Evolutionary conservation across 2,888 invertebrate genomes (phyloP).

Genomic region (Chrysolina oricalcia): DNA sequence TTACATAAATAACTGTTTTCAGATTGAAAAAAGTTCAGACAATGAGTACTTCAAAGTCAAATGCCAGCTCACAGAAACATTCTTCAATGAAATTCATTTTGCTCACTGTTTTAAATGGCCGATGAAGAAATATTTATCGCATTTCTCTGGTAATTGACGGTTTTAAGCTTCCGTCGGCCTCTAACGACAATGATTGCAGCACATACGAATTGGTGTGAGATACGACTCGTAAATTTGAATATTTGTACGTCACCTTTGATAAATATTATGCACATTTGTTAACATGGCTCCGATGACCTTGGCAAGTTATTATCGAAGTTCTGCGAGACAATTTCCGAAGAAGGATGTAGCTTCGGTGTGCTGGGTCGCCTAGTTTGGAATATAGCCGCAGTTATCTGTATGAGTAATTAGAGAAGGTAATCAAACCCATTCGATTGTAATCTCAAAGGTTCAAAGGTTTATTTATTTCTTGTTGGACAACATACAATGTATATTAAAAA

Average conservation of each 20-base stretch:
- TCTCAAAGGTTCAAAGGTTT: too few species aligned
- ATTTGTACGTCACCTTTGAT: constrained; percentile 1
- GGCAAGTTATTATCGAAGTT: neutral
- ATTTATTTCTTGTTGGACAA: too few species aligned
- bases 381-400: too few species aligned
- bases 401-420: too few species aligned
- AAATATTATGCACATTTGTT: neutral
- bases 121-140: neutral
- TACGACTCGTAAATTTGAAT: neutral
- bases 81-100: neutral
- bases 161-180: neutral
- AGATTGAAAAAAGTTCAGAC: too few species aligned
- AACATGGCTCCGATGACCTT: neutral
- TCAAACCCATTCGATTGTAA: too few species aligned
- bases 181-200: neutral
- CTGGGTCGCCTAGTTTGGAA: too few species aligned
- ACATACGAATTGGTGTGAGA: constrained; percentile 2
- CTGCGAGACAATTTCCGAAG: neutral
- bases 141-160: neutral
- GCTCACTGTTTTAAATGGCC: neutral
- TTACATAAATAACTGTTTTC: too few species aligned
- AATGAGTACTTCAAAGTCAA: too few species aligned
- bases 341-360: too few species aligned
- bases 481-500: too few species aligned
- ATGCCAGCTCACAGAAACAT: neutral